phyloP scores from a whole-genome alignment of 2,888 invertebrate genomes.

The Drosophila bunnanda region DNA sequence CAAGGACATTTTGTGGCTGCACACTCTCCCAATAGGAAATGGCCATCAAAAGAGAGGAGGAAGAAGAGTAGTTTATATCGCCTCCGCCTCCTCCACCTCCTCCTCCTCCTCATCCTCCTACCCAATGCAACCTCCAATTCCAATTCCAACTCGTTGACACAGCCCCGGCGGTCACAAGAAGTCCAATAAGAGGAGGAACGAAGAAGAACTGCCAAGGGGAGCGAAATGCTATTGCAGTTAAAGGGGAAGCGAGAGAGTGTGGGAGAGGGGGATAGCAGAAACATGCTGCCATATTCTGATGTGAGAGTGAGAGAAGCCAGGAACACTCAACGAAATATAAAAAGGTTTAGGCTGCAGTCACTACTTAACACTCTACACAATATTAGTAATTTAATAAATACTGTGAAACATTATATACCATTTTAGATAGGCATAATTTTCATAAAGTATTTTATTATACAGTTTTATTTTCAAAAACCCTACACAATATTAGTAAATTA shows the following conservation, averaged over 20 bases:
- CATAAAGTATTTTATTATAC: too few species aligned
- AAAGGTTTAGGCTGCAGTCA: background rate
- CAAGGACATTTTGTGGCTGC: constrained; percentile 9
- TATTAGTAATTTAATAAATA: background rate
- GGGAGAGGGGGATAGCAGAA: background rate
- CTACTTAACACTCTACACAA: background rate
- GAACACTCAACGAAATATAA: background rate
- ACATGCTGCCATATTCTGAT: background rate
- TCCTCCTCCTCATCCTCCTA: background rate
- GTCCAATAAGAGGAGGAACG: constrained; percentile 8
- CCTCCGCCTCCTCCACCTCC: background rate
- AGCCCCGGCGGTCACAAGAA: constrained; percentile 7
- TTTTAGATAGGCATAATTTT: too few species aligned
- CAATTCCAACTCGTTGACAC: constrained; percentile 13
- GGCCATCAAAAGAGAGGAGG: background rate
- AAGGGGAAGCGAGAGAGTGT: background rate
- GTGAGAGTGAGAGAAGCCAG: background rate
- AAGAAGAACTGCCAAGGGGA: constrained; percentile 6
- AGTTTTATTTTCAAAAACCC: too few species aligned
- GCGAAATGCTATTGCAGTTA: constrained; percentile 1
- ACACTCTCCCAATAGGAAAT: constrained; percentile 9
- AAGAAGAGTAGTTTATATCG: background rate
- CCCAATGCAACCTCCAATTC: constrained; percentile 3
- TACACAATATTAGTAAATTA: too few species aligned
- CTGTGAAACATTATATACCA: too few species aligned